These are phyloP conservation scores for Phytoseiulus persimilis DNA, from an alignment of 2,888 invertebrate species.

Conservation along the genomic window DNA sequence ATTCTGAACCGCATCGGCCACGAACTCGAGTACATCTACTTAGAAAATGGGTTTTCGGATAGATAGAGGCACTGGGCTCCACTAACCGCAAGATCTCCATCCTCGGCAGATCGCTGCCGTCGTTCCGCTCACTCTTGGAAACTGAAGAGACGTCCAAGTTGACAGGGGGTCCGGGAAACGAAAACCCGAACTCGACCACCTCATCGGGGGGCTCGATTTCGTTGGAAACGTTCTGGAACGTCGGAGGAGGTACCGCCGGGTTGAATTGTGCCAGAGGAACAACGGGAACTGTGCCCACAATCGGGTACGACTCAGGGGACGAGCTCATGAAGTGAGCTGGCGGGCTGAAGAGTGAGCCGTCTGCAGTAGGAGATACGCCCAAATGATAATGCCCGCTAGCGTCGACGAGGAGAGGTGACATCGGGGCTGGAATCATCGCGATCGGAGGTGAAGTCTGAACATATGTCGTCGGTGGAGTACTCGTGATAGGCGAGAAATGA, in stretches of 20 bases:
- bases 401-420: not conserved
- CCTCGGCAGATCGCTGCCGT: constrained; percentile 14
- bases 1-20: too few species aligned
- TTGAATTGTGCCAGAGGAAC: constrained; percentile 24
- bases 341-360: not conserved
- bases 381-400: not conserved
- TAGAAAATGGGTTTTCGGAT: too few species aligned
- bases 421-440: not conserved
- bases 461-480: not conserved
- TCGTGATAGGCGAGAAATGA: not conserved
- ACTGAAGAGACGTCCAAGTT: not conserved
- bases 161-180: not conserved
- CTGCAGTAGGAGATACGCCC: not conserved
- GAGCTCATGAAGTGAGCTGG: not conserved
- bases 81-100: constrained; percentile 15
- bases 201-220: not conserved
- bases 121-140: not conserved
- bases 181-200: constrained; percentile 9
- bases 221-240: not conserved
- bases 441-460: not conserved
- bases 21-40: too few species aligned
- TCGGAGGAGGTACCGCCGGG: constrained; percentile 22
- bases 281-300: constrained; percentile 10
- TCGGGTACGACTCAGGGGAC: not conserved
- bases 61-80: not conserved